phyloP scores from a whole-genome alignment of 2,888 invertebrate species.

The Cantharis nigra region DNA sequence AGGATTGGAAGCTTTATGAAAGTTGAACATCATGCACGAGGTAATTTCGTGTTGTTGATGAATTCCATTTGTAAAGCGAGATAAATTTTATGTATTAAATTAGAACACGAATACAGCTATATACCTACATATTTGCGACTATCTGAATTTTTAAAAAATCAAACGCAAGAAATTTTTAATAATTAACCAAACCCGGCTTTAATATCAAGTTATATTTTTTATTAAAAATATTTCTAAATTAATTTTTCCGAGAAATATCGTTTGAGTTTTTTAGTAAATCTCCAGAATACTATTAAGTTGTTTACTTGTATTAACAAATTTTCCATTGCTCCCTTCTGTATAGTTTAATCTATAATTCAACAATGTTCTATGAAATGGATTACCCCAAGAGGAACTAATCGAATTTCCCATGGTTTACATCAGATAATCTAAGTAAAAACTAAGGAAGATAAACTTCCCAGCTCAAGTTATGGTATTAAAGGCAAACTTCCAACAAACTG shows the following conservation, averaged over 20 bases:
- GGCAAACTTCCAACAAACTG: neutral
- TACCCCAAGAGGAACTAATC: neutral
- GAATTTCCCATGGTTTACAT: neutral
- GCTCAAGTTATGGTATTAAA: neutral
- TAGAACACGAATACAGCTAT: neutral
- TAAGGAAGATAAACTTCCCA: neutral
- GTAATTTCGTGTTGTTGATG: neutral
- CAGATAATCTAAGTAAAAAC: neutral
- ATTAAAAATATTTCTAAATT: neutral
- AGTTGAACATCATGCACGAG: neutral
- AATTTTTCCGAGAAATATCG: neutral
- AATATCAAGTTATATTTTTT: neutral
- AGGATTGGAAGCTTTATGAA: neutral
- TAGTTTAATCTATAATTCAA: neutral
- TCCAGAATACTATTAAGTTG: neutral
- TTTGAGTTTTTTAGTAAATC: neutral
- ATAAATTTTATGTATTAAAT: neutral
- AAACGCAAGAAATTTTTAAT: neutral
- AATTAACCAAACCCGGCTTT: neutral
- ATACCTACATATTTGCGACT: neutral
- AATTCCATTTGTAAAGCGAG: neutral
- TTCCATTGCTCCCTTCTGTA: neutral
- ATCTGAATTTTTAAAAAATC: neutral
- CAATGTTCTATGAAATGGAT: neutral
- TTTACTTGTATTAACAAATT: neutral